These are phyloP conservation scores for Drosophila algonquin DNA, from an alignment of 2,888 invertebrate genomes.

Conservation along the genomic window DNA sequence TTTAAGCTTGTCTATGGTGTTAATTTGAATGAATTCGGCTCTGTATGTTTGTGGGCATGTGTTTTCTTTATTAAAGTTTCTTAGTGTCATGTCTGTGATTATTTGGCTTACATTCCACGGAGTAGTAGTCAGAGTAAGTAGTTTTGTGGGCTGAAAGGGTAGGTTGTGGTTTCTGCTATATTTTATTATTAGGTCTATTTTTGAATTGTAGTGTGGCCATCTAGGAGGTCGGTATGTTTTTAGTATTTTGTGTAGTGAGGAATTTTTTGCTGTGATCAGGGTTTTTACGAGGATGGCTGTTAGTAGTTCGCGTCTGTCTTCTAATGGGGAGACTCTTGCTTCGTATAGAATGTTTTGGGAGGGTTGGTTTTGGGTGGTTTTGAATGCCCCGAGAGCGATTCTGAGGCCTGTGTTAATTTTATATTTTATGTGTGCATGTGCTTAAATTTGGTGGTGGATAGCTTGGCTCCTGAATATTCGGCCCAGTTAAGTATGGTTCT, in stretches of 20 bases:
- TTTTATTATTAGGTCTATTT: slow-evolving; percentile 11
- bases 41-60: too few relatives aligned
- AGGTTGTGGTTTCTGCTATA: slow-evolving; percentile 8
- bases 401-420: slow-evolving; percentile 26
- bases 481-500: slow-evolving; percentile 8
- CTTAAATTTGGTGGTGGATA: slow-evolving; percentile 18
- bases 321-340: slow-evolving; percentile 3
- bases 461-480: slow-evolving; percentile 5
- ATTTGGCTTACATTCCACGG: too few relatives aligned
- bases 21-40: too few relatives aligned
- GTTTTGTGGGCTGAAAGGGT: not conserved
- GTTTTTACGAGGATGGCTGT: not conserved
- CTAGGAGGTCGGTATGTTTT: not conserved
- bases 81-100: too few relatives aligned
- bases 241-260: not conserved
- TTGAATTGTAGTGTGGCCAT: slow-evolving; percentile 5
- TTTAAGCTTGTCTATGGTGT: too few relatives aligned
- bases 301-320: too few relatives aligned
- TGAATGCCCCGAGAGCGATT: slow-evolving; percentile 34
- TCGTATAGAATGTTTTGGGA: slow-evolving; percentile 13
- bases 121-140: not conserved
- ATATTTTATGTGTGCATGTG: slow-evolving; percentile 24
- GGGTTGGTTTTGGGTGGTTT: slow-evolving; percentile 34
- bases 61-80: too few relatives aligned
- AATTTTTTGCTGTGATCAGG: slow-evolving; percentile 11